A percentile compares a stretch with the other conserved stretches of the same genome.
Conservation (phyloP, 2,797 vertebrate genomes). For the Melanotaenia boesemani region DNA sequence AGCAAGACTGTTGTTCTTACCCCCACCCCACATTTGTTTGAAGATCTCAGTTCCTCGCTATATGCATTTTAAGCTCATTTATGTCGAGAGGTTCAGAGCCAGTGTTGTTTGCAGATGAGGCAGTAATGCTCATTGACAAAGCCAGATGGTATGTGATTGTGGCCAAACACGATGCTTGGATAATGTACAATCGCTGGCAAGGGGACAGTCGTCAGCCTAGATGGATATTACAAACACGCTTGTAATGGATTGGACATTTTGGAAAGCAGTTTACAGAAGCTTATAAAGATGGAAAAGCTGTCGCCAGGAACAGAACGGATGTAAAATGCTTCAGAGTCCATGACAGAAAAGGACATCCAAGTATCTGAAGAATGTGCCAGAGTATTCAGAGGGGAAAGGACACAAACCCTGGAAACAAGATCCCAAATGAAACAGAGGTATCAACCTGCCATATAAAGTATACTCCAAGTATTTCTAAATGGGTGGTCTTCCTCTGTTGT, state of each 20-base stretch:
- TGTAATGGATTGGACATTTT: conserved; percentile 84
- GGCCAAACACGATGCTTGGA: conserved; percentile 85
- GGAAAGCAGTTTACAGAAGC: conserved; percentile 76
- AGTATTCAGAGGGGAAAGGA: conserved; percentile 46
- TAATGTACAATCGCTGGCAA: conserved; percentile 82
- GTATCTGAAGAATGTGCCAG: conserved; percentile 54
- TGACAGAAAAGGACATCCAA: conserved; percentile 67
- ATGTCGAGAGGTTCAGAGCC: conserved; percentile 75
- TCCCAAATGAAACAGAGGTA: conserved; percentile 58
- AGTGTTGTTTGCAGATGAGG: conserved; percentile 84
- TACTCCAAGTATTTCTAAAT: conserved; percentile 46
- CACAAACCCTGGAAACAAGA: conserved; percentile 46
- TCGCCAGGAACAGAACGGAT: conserved; percentile 71
- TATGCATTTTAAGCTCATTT: conserved; percentile 79
- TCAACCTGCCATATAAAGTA: conserved; percentile 30
- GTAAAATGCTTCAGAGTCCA: conserved; percentile 75
- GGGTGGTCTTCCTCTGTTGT: conserved; percentile 61
- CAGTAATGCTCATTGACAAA: conserved; percentile 79
- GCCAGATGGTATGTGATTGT: conserved; percentile 85
- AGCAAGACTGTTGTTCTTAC: conserved; percentile 33
- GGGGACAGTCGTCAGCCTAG: conserved; percentile 76
- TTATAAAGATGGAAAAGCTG: conserved; percentile 72
- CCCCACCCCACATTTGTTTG: conserved; percentile 65
- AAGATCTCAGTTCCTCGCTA: conserved; percentile 66
- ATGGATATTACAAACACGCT: conserved; percentile 85